A percentile compares a stretch with the other conserved stretches of the same genome.
phyloP scores from a whole-genome alignment of 2,797 vertebrate genomes.

The Bovichtus variegatus region DNA sequence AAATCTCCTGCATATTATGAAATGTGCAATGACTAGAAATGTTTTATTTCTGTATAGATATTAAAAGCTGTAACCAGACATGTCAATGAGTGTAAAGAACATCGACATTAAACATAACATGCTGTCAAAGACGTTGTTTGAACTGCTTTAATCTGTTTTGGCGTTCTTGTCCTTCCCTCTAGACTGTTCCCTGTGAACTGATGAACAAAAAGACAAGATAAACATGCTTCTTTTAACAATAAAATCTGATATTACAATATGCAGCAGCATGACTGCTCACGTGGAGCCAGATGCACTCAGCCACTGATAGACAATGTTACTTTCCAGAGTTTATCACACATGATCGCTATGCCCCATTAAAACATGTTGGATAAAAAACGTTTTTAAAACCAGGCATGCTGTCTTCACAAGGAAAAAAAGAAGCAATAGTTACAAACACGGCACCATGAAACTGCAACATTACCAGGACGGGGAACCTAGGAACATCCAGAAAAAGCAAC shows the following conservation, averaged over 20 bases:
- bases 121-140: conserved; percentile 38
- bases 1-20: conserved; percentile 31
- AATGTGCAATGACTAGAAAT: conserved; percentile 64
- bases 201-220: conserved; percentile 48
- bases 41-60: conserved; percentile 50
- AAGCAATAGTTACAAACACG: conserved; percentile 67
- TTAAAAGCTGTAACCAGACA: conserved; percentile 41
- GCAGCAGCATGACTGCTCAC: conserved; percentile 28
- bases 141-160: conserved; percentile 62
- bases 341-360: conserved; percentile 32
- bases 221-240: conserved; percentile 58
- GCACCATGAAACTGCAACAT: conserved; percentile 58
- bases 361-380: conserved; percentile 46
- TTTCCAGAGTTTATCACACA: conserved; percentile 25
- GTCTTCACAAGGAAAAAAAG: conserved; percentile 48
- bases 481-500: conserved; percentile 39
- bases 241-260: conserved; percentile 43
- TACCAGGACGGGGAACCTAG: conserved; percentile 21
- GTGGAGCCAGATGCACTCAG: conserved; percentile 11
- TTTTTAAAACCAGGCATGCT: conserved; percentile 69
- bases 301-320: conserved; percentile 13
- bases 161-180: conserved; percentile 18
- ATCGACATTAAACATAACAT: conserved; percentile 58
- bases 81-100: conserved; percentile 19
- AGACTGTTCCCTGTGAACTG: conserved; percentile 22